Conservation (phyloP, 2,888 invertebrate genomes). For the Drosophila anomalata region DNA sequence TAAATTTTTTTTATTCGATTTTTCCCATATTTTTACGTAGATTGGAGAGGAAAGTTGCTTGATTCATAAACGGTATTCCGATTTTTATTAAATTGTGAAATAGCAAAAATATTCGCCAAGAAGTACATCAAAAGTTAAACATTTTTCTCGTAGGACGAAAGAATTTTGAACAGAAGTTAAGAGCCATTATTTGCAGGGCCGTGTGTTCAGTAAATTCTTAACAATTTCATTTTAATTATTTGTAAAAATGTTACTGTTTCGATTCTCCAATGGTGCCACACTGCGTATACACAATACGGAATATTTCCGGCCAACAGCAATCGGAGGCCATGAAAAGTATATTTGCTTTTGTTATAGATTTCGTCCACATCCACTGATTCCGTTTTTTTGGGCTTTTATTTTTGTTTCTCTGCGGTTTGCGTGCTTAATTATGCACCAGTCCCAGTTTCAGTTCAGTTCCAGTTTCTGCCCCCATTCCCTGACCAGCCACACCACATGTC, state of each 20-base stretch:
- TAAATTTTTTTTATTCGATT: too few species aligned
- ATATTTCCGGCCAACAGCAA: constrained; percentile 38
- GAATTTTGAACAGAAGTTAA: background rate
- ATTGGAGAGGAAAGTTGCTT: too few species aligned
- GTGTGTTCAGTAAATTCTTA: constrained; percentile 6
- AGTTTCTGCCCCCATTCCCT: background rate
- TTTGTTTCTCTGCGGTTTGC: constrained; percentile 50
- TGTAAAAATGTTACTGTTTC: constrained; percentile 13
- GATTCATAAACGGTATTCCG: too few species aligned
- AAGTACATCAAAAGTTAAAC: too few species aligned
- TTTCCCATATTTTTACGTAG: too few species aligned
- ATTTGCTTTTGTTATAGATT: constrained; percentile 28
- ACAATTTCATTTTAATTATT: constrained; percentile 39
- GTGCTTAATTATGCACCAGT: constrained; percentile 66
- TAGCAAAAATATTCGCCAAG: too few species aligned
- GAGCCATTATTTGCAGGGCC: constrained; percentile 3
- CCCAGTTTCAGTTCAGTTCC: constrained; percentile 10
- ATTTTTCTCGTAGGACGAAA: too few species aligned
- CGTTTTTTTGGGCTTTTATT: constrained; percentile 32
- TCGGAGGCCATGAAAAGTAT: constrained; percentile 41
- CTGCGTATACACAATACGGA: constrained; percentile 19
- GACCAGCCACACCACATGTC: constrained; percentile 21
- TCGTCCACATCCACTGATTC: constrained; percentile 21
- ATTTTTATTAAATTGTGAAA: too few species aligned
- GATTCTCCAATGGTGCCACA: background rate